These are phyloP conservation scores for Orthosia gracilis DNA, from an alignment of 2,888 invertebrate species.

Conservation along the genomic window DNA sequence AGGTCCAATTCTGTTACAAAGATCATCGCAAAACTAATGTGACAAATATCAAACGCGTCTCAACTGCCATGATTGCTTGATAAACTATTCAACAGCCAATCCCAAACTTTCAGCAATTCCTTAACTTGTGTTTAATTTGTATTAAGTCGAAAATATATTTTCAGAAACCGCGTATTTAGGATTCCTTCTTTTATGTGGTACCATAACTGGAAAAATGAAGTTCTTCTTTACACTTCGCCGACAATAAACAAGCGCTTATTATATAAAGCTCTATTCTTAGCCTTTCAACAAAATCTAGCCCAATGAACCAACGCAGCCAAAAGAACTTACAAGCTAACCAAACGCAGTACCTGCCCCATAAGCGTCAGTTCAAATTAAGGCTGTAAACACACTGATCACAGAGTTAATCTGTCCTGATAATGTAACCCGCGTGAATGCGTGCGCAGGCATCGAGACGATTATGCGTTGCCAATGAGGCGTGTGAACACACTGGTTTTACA, in stretches of 20 bases:
- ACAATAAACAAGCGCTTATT: no score
- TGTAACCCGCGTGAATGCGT: conserved; percentile 29
- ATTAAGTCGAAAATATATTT: no score
- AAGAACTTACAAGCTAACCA: not conserved
- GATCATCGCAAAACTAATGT: no score
- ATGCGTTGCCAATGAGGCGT: conserved; percentile 52
- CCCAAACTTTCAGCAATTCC: no score
- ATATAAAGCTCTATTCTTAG: not conserved
- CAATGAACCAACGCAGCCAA: conserved; percentile 9
- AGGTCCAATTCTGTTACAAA: not conserved
- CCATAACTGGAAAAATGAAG: no score
- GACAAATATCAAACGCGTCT: no score
- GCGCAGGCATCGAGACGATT: conserved; percentile 38
- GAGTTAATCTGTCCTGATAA: conserved; percentile 46
- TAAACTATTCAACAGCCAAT: no score
- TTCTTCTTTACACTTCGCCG: no score
- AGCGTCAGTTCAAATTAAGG: conserved; percentile 26
- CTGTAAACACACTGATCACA: conserved; percentile 36
- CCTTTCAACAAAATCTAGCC: not conserved
- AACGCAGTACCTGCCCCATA: not conserved
- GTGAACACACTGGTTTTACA: conserved; percentile 58
- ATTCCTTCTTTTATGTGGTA: no score
- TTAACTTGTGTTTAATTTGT: no score
- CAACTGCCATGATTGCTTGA: no score
- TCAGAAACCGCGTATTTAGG: no score